Conservation (phyloP, 2,797 vertebrate species). For the Emydoidea blandingii region DNA sequence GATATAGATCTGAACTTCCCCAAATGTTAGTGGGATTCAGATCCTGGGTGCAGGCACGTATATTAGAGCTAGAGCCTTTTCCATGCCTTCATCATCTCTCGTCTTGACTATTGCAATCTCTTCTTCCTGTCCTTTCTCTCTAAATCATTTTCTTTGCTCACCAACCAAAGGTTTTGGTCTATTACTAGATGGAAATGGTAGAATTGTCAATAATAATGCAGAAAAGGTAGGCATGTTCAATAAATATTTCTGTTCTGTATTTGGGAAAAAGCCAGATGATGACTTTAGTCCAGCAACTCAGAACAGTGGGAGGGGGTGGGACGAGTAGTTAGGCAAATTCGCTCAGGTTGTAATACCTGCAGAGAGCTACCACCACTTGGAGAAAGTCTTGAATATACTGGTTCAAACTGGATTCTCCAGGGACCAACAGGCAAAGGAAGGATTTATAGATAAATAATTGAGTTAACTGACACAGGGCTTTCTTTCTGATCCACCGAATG, state of each 20-base stretch:
- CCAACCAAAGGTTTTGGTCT: neutral
- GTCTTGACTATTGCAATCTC: neutral
- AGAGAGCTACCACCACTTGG: neutral
- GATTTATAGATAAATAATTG: no score
- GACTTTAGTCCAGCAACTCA: neutral
- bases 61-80: neutral
- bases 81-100: neutral
- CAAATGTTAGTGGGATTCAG: neutral
- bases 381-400: neutral
- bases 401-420: neutral
- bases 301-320: neutral
- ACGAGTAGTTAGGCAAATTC: neutral
- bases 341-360: neutral
- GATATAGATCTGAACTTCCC: neutral
- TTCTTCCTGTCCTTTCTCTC: neutral
- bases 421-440: neutral
- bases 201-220: neutral
- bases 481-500: no score
- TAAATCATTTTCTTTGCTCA: neutral
- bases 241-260: neutral
- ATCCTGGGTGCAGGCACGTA: neutral
- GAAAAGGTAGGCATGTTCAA: neutral
- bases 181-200: neutral
- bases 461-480: no score
- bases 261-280: neutral